Conservation (phyloP, 2,888 invertebrate species). For the Oxytorus armatus region DNA sequence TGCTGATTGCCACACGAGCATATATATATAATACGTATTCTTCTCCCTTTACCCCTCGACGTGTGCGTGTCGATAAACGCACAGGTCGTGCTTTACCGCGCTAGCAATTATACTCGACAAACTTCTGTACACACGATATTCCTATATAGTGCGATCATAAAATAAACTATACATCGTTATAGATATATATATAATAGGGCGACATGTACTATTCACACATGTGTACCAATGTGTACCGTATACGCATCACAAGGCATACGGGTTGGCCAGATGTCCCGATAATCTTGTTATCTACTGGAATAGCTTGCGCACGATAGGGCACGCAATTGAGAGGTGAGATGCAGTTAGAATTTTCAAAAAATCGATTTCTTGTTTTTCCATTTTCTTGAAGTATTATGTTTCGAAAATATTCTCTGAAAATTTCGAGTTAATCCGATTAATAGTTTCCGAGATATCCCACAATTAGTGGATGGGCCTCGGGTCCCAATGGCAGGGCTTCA, state of each 20-base stretch:
- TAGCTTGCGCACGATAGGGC: slow-evolving; percentile 58
- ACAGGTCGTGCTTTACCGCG: slow-evolving; percentile 14
- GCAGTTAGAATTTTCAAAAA: no score
- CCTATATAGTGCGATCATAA: slow-evolving; percentile 17
- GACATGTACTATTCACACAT: neutral
- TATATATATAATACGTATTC: no score
- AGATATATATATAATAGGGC: slow-evolving; percentile 1
- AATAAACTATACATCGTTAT: slow-evolving; percentile 18
- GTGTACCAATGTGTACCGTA: slow-evolving; percentile 8
- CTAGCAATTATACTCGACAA: slow-evolving; percentile 7
- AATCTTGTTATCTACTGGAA: slow-evolving; percentile 69
- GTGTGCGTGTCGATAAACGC: slow-evolving; percentile 30
- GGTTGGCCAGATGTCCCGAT: slow-evolving; percentile 69
- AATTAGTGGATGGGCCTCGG: no score
- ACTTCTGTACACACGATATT: neutral
- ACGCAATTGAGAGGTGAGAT: no score
- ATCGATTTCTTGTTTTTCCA: no score
- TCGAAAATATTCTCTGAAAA: no score
- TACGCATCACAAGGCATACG: slow-evolving; percentile 54
- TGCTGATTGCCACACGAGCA: no score
- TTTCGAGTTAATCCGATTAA: no score
- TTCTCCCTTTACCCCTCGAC: neutral
- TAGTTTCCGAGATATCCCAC: no score
- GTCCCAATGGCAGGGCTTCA: no score
- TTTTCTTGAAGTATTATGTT: no score